Percentiles rank a stretch among this genome's conserved stretches.
Conservation (phyloP, 2,888 invertebrate genomes). For the Eulithis prunata region DNA sequence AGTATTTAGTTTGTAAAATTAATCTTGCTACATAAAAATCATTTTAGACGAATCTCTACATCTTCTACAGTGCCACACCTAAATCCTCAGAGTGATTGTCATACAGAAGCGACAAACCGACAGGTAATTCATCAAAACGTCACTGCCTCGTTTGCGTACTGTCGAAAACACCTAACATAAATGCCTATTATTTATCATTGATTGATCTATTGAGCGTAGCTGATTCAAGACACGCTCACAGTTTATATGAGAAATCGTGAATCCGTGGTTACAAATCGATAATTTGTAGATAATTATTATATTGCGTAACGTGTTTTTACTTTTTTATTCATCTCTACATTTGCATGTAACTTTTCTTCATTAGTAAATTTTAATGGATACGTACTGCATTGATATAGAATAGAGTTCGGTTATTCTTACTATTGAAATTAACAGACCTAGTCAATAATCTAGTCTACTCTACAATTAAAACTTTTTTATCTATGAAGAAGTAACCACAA, state of each 20-base stretch:
- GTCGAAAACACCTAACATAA: constrained; percentile 50
- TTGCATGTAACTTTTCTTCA: background rate
- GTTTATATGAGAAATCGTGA: constrained; percentile 19
- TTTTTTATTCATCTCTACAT: constrained; percentile 17
- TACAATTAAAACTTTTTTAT: too few species aligned
- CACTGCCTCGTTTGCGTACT: constrained; percentile 49
- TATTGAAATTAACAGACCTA: too few species aligned
- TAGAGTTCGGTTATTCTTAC: too few species aligned
- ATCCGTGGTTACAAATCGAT: constrained; percentile 23
- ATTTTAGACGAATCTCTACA: too few species aligned
- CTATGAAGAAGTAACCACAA: too few species aligned
- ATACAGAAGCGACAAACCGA: constrained; percentile 66
- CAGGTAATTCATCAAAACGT: constrained; percentile 72
- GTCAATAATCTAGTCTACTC: too few species aligned
- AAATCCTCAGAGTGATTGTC: constrained; percentile 50
- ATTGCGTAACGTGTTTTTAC: constrained; percentile 14
- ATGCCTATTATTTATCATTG: constrained; percentile 51
- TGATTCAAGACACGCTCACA: constrained; percentile 47
- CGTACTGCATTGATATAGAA: too few species aligned
- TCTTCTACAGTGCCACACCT: too few species aligned
- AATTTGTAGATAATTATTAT: constrained; percentile 17
- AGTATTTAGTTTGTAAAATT: too few species aligned
- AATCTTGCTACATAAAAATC: too few species aligned
- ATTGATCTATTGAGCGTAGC: constrained; percentile 58
- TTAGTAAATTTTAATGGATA: too few species aligned